Percentiles rank a stretch among this genome's conserved stretches.
These are phyloP conservation scores for Popillia japonica DNA, from an alignment of 1,140 invertebrate genomes.

Conservation along the genomic window DNA sequence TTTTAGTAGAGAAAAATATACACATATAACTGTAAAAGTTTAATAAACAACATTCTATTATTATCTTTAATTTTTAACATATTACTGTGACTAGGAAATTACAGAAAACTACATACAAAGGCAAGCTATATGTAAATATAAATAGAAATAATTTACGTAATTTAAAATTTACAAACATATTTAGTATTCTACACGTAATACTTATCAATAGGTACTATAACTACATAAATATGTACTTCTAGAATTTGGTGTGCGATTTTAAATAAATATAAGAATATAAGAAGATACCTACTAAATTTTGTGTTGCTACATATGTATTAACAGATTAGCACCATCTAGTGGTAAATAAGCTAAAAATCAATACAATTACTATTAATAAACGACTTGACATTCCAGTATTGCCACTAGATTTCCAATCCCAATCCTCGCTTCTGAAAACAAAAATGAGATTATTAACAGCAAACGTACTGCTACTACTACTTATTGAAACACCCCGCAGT, in stretches of 20 bases:
- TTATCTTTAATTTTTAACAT: too few relatives aligned
- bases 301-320: not conserved
- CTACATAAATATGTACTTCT: not conserved
- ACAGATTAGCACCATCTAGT: not conserved
- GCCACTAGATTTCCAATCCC: slow-evolving; percentile 14
- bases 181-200: not conserved
- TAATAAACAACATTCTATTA: too few relatives aligned
- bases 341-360: not conserved
- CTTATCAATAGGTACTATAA: not conserved
- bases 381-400: not conserved
- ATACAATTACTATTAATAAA: not conserved
- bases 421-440: slow-evolving; percentile 10
- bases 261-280: not conserved
- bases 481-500: too few relatives aligned
- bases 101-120: too few relatives aligned
- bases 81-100: too few relatives aligned
- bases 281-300: not conserved
- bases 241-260: not conserved
- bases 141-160: not conserved
- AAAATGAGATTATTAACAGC: not conserved
- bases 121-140: too few relatives aligned
- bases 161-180: not conserved
- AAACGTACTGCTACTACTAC: too few relatives aligned
- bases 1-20: too few relatives aligned
- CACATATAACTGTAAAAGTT: too few relatives aligned